Percentiles rank a stretch among this genome's conserved stretches.
phyloP scores from a whole-genome alignment of 2,797 vertebrate genomes.

The Chloroceryle inda region DNA sequence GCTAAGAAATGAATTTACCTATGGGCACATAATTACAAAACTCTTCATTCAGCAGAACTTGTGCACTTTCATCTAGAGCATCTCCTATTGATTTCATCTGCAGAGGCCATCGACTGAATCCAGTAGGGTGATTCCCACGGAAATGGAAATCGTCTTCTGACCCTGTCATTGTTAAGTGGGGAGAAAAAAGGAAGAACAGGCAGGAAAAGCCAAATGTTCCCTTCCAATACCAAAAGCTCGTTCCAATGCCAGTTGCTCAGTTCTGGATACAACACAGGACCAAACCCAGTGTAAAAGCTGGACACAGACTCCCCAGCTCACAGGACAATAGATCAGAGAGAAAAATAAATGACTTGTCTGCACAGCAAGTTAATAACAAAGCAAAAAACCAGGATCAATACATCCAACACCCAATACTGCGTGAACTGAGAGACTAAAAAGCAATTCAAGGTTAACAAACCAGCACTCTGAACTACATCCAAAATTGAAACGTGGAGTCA shows the following conservation, averaged over 20 bases:
- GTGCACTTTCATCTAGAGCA: background rate
- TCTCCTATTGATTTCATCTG: background rate
- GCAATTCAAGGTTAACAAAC: background rate
- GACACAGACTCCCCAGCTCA: background rate
- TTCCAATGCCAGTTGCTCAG: background rate
- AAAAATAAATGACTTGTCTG: background rate
- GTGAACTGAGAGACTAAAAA: background rate
- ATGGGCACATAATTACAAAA: background rate
- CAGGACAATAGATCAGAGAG: background rate
- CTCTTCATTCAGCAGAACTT: background rate
- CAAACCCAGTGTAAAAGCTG: background rate
- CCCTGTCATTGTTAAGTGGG: background rate
- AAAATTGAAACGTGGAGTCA: conserved; percentile 14
- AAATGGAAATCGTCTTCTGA: background rate
- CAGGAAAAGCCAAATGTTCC: background rate
- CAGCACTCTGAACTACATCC: background rate
- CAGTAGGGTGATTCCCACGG: background rate
- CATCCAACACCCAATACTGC: background rate
- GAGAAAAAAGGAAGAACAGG: background rate
- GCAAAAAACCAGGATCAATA: background rate
- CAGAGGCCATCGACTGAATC: background rate
- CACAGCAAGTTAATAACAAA: background rate
- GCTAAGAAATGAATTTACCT: background rate
- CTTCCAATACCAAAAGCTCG: background rate
- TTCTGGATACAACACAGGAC: background rate